These are phyloP conservation scores for Tolmerus cingulatus DNA, from an alignment of 2,888 invertebrate species.

Conservation along the genomic window DNA sequence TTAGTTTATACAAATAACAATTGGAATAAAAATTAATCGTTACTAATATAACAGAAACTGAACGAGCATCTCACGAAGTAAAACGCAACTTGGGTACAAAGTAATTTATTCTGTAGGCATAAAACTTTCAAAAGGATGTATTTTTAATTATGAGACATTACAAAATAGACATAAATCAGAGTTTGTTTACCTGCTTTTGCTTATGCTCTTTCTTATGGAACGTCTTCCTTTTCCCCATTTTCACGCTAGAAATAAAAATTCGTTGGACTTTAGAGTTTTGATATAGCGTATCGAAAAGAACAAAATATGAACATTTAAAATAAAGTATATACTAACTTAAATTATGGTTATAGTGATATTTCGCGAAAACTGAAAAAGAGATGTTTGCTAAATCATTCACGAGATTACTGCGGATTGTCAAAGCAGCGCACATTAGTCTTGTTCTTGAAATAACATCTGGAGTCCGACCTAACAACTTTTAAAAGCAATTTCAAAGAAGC, in stretches of 20 bases:
- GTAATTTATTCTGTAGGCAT: neutral
- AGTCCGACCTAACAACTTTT: too few relatives aligned
- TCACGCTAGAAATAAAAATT: neutral
- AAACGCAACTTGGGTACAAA: too few relatives aligned
- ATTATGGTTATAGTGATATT: neutral
- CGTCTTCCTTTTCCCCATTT: neutral
- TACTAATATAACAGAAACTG: too few relatives aligned
- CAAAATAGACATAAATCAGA: neutral
- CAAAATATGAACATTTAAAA: too few relatives aligned
- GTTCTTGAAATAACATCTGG: neutral
- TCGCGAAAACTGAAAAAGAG: neutral
- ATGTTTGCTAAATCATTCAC: too few relatives aligned
- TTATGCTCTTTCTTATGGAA: neutral
- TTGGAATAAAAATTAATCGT: too few relatives aligned
- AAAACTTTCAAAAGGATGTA: neutral
- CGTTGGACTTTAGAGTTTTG: neutral
- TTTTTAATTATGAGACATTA: neutral
- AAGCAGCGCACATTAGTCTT: neutral
- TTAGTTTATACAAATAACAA: too few relatives aligned
- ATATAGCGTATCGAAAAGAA: too few relatives aligned
- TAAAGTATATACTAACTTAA: neutral
- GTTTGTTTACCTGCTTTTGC: neutral
- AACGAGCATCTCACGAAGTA: too few relatives aligned
- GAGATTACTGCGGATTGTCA: neutral
- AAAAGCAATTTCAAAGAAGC: too few relatives aligned